These are phyloP conservation scores for Andrena dorsata DNA, from an alignment of 2,888 invertebrate species.

Conservation along the genomic window DNA sequence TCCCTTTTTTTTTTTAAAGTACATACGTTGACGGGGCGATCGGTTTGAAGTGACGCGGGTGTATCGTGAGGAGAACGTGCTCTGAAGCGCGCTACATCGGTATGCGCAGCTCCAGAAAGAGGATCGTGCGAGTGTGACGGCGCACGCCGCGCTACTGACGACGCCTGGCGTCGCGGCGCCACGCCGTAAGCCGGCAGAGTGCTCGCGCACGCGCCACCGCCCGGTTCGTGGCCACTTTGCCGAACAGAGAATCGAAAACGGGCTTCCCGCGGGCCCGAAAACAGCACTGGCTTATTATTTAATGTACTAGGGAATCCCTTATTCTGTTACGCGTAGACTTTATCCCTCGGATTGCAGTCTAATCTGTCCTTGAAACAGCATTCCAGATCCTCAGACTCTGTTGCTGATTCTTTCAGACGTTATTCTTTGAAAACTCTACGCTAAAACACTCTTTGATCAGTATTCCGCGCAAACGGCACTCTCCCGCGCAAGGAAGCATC, in stretches of 20 bases:
- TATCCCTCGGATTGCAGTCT: no score
- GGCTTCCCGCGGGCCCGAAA: background rate
- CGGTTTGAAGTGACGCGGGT: constrained; percentile 5
- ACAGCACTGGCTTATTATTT: constrained; percentile 26
- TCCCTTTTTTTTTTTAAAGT: background rate
- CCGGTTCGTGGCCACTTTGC: constrained; percentile 38
- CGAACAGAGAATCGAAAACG: constrained; percentile 29
- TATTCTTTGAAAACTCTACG: no score
- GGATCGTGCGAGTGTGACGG: constrained; percentile 83
- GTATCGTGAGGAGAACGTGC: constrained; percentile 22
- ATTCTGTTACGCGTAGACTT: no score
- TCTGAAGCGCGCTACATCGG: constrained; percentile 58
- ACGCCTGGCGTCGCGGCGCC: constrained; percentile 78
- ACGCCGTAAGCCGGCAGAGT: constrained; percentile 68
- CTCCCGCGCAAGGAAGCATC: background rate
- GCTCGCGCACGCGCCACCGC: constrained; percentile 56
- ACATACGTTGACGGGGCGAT: background rate
- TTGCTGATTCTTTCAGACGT: no score
- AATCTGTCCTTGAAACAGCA: no score
- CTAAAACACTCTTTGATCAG: background rate
- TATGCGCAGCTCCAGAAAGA: constrained; percentile 55
- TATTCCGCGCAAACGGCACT: background rate
- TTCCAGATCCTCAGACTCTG: no score
- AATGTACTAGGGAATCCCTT: background rate
- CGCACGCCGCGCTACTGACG: constrained; percentile 85